These are phyloP conservation scores for Keiferia lycopersicella DNA, from an alignment of 2,888 invertebrate genomes.

Conservation along the genomic window DNA sequence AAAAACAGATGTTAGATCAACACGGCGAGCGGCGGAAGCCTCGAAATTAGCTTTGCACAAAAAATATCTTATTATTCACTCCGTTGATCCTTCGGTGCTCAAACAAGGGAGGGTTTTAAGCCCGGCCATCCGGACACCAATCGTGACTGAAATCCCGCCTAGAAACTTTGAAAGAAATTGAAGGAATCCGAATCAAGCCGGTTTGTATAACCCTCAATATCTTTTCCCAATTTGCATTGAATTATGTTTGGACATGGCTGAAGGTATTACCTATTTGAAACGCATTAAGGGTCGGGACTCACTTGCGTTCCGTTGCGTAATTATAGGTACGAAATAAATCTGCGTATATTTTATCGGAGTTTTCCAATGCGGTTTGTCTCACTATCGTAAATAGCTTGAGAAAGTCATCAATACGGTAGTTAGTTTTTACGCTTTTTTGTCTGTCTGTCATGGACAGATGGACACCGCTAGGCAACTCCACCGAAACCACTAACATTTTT, in stretches of 20 bases:
- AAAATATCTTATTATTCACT: constrained; percentile 30
- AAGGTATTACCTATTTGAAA: constrained; percentile 13
- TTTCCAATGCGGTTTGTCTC: no score
- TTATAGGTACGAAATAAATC: no score
- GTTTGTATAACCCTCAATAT: not conserved
- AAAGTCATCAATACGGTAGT: no score
- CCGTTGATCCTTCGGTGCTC: constrained; percentile 17
- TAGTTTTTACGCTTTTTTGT: no score
- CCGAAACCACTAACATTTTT: no score
- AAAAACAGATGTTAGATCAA: constrained; percentile 44
- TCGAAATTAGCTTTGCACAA: constrained; percentile 32
- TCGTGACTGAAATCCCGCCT: constrained; percentile 2
- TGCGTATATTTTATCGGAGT: no score
- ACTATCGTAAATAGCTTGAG: no score
- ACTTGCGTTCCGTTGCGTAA: no score
- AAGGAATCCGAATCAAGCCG: not conserved
- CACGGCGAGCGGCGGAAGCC: constrained; percentile 28
- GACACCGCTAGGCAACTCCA: no score
- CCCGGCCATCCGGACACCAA: not conserved
- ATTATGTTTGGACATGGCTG: constrained; percentile 1
- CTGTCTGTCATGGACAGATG: no score
- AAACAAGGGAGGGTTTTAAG: constrained; percentile 8
- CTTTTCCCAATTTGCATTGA: constrained; percentile 16
- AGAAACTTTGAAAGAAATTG: constrained; percentile 19
- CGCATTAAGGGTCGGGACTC: not conserved